Base-by-base conservation (phyloP, 1,140 invertebrate species). In the Rhopalosiphum padi region DNA sequence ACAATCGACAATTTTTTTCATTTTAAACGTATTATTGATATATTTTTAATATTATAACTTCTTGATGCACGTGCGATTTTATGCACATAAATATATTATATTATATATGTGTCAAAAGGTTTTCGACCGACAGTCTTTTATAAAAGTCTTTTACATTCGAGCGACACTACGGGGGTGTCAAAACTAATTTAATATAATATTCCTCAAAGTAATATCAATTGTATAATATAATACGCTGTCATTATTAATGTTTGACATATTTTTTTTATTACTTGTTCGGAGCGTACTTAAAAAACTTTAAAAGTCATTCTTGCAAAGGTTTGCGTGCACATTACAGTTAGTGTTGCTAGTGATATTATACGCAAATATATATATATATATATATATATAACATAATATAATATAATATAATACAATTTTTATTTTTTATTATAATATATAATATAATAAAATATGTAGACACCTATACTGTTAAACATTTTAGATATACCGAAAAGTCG, bases 141-240 rank as follows among this genome's bases (percentile, higher is more conserved):
- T 41, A 41, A 83, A 83, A 41, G 77, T 37, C 82, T 2, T 41
- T 83, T 83, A 23, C 37, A 83, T 83, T 35, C 22, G 8, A 77
- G n/a, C 22, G 22, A 41, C 18, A 83, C 23, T 37, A 3, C 9
- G 8, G 83, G 8, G 83, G 23, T 3, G 83, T 85, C 83, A 85
- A 85, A 85, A 85, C 23, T 41, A 85, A 85, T 85, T 41, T 85
- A 85, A 41, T 85, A 43, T 41, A 41, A 83, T 83, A 85, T 43
- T 83, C 15, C 83, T 43, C 83, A 11, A 41, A 43, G 83, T 85
- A 37, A 37, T 83, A 37, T 83, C 82, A 83, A 83, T 37, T 22
- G 82, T 83, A 35, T 23, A 37, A 83, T 35, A 83, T 83, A 35
- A 37, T 83, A 83, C 35, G 82, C 41, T 41, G 23, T 85, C 9